Conservation (phyloP, 2,888 invertebrate genomes). For the Linnaemya tessellans region DNA sequence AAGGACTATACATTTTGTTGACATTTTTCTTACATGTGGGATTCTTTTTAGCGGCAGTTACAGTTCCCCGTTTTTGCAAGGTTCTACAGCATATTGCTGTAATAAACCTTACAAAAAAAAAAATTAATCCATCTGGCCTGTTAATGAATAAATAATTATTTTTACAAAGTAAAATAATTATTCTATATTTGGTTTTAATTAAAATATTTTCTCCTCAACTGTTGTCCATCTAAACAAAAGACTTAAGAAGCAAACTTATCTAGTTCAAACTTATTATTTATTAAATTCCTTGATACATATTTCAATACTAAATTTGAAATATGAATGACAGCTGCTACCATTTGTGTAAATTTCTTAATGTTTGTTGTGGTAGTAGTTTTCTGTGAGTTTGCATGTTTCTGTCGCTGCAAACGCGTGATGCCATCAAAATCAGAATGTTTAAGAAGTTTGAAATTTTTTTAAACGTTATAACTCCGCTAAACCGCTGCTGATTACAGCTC, state of each 20-base stretch:
- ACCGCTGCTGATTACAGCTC: neutral
- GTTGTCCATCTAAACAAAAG: slow-evolving; percentile 41
- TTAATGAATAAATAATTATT: too few species aligned
- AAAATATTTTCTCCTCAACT: neutral
- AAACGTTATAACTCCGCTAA: neutral
- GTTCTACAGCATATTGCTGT: too few species aligned
- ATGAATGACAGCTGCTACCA: neutral
- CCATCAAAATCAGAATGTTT: neutral
- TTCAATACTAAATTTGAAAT: neutral
- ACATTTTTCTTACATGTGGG: too few species aligned
- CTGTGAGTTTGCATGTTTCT: neutral
- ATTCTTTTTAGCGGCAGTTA: too few species aligned
- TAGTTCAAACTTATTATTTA: neutral
- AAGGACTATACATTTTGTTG: too few species aligned
- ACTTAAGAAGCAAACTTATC: slow-evolving; percentile 61
- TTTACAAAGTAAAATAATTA: neutral
- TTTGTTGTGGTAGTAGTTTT: neutral
- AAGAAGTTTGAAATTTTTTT: slow-evolving; percentile 4
- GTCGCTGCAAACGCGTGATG: neutral
- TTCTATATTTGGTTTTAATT: neutral
- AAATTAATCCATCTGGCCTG: too few species aligned
- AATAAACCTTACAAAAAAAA: too few species aligned
- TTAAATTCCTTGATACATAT: slow-evolving; percentile 9
- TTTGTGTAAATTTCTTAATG: slow-evolving; percentile 1
- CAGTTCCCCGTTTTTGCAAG: too few species aligned